phyloP scores from a whole-genome alignment of 2,797 vertebrate species.

The Tiaroga cobitis region DNA sequence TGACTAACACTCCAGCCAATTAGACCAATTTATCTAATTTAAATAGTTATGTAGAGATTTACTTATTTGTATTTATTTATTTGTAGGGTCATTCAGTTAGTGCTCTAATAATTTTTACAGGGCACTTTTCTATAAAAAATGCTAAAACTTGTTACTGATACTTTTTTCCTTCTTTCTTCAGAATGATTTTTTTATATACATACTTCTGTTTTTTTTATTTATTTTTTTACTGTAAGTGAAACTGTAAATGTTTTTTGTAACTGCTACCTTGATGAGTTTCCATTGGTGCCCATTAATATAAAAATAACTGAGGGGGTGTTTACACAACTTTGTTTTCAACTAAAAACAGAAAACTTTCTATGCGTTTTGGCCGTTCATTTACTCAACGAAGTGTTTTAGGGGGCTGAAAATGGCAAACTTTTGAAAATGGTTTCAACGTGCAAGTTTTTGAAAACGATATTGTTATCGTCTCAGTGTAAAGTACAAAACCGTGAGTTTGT shows the following conservation, averaged over 20 bases:
- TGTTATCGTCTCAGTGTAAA: background rate
- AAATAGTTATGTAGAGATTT: conserved; percentile 64
- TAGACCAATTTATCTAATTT: conserved; percentile 65
- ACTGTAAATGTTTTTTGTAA: conserved; percentile 17
- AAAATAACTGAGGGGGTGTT: background rate
- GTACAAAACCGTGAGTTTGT: background rate
- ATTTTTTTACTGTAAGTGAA: background rate
- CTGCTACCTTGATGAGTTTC: background rate
- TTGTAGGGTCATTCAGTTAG: conserved; percentile 70
- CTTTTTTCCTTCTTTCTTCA: conserved; percentile 59
- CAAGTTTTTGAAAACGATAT: background rate
- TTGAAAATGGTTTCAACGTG: background rate
- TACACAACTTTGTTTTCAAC: background rate
- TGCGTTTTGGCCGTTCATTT: background rate
- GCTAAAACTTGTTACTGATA: conserved; percentile 64
- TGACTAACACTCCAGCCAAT: conserved; percentile 71
- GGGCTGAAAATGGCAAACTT: background rate
- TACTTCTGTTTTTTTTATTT: conserved; percentile 19
- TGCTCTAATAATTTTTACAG: conserved; percentile 70
- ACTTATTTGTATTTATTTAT: conserved; percentile 77
- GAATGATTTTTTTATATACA: conserved; percentile 44
- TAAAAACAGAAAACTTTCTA: background rate
- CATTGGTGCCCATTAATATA: background rate
- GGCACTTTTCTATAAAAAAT: conserved; percentile 64
- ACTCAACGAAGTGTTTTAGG: background rate